A percentile compares a stretch with the other conserved stretches of the same genome.
Conservation (phyloP, 2,797 vertebrate genomes). For the Anas bernieri region DNA sequence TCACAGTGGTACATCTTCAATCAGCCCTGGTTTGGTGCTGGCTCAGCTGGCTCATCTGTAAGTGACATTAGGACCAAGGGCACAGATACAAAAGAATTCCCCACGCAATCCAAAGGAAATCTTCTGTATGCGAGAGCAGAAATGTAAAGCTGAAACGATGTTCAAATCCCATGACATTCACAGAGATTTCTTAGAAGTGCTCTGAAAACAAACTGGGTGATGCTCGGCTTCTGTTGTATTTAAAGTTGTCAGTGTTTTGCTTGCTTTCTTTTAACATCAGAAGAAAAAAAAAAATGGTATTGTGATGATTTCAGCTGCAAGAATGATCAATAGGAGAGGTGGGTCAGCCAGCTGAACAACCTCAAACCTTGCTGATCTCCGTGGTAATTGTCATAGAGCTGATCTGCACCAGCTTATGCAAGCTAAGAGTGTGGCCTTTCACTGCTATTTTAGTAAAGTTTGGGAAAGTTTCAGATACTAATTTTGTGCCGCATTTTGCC, state of each 20-base stretch:
- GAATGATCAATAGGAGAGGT: slow-evolving; percentile 61
- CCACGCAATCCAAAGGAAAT: background rate
- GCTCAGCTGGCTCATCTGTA: slow-evolving; percentile 15
- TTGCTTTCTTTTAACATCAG: background rate
- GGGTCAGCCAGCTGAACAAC: slow-evolving; percentile 53
- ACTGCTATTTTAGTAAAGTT: slow-evolving; percentile 58
- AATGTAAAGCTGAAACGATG: background rate
- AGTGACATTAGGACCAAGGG: slow-evolving; percentile 37
- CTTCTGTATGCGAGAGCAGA: background rate
- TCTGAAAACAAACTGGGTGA: background rate
- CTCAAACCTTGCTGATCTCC: slow-evolving; percentile 38
- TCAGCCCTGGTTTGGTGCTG: background rate
- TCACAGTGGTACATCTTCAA: slow-evolving; percentile 26
- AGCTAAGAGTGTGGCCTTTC: background rate
- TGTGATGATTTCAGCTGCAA: background rate
- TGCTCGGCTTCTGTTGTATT: background rate
- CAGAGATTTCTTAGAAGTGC: background rate
- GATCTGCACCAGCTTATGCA: background rate
- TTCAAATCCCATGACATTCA: background rate
- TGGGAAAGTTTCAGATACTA: slow-evolving; percentile 2
- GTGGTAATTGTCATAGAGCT: slow-evolving; percentile 1
- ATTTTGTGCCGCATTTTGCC: background rate
- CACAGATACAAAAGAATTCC: background rate
- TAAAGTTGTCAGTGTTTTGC: background rate
- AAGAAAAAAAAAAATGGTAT: background rate